A percentile compares a stretch with the other conserved stretches of the same genome.
These are phyloP conservation scores for Mormoops blainvillei DNA, from an alignment of 2,113 vertebrate species.

Conservation along the genomic window DNA sequence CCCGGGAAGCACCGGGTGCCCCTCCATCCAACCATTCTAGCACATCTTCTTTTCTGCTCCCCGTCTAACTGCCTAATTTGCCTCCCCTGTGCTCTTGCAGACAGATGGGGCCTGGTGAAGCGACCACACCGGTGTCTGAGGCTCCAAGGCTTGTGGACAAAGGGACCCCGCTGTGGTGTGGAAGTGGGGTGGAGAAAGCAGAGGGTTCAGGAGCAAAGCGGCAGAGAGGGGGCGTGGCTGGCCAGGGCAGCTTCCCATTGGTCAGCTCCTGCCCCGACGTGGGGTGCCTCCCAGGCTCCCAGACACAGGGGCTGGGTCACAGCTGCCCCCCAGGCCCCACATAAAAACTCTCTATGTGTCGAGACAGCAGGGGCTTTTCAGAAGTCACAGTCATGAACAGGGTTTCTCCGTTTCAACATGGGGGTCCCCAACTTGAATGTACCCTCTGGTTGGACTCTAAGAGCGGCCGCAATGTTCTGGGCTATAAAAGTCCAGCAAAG, in stretches of 20 bases:
- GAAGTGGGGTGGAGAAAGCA: not conserved
- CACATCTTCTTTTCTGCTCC: conserved; percentile 61
- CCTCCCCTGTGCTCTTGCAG: conserved; percentile 55
- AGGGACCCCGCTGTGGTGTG: not conserved
- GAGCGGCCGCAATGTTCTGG: not conserved
- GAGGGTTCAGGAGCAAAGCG: not conserved
- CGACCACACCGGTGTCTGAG: conserved; percentile 42
- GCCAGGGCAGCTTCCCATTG: not conserved
- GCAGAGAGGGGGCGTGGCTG: not conserved
- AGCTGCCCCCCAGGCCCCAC: not conserved
- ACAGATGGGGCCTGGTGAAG: conserved; percentile 67
- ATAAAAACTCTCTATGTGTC: not conserved
- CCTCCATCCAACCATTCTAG: conserved; percentile 46
- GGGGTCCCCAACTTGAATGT: not conserved
- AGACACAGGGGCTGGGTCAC: not conserved
- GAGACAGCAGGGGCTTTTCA: not conserved
- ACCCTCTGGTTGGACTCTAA: not conserved
- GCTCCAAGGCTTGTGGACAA: conserved; percentile 33
- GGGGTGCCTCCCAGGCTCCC: not conserved
- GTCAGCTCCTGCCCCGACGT: accelerated
- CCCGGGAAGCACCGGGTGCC: not conserved
- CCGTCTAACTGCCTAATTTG: conserved; percentile 66
- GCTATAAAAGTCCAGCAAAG: not conserved
- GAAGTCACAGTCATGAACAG: not conserved
- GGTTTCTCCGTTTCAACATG: not conserved